Conservation (phyloP, 2,113 vertebrate genomes). For the Emydocephalus ijimae region DNA sequence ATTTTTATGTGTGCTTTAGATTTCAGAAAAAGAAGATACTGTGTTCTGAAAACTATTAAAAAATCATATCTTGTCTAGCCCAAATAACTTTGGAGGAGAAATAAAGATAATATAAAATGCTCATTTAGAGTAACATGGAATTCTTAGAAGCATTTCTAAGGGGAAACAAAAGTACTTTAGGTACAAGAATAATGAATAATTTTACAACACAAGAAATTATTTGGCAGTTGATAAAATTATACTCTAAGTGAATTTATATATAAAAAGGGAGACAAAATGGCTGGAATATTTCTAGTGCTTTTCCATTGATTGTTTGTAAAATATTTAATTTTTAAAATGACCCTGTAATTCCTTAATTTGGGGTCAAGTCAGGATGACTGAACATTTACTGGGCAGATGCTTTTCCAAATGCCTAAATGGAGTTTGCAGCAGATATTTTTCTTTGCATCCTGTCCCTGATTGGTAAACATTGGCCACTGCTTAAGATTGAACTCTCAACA, state of each 20-base stretch:
- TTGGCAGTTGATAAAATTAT: slow-evolving; percentile 39
- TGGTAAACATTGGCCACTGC: background rate
- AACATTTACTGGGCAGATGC: background rate
- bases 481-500: background rate
- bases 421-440: background rate
- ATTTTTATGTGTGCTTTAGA: background rate
- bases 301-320: slow-evolving; percentile 37
- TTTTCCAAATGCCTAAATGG: background rate
- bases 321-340: background rate
- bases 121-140: slow-evolving; percentile 28
- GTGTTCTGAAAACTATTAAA: slow-evolving; percentile 27
- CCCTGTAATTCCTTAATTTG: background rate
- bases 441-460: background rate
- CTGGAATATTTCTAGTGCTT: slow-evolving; percentile 8
- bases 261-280: background rate
- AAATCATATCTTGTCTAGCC: slow-evolving; percentile 31
- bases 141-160: slow-evolving; percentile 21
- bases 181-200: slow-evolving; percentile 46
- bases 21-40: background rate
- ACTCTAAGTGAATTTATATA: background rate
- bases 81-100: slow-evolving; percentile 50
- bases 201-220: slow-evolving; percentile 46
- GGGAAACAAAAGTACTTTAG: slow-evolving; percentile 39
- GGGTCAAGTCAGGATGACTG: background rate
- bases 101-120: slow-evolving; percentile 22